Evolutionary conservation across 2,113 vertebrate species (phyloP), one percentile per base, ranked within the genome.

Genomic region (Cyprinodon brontotheroides): DNA sequence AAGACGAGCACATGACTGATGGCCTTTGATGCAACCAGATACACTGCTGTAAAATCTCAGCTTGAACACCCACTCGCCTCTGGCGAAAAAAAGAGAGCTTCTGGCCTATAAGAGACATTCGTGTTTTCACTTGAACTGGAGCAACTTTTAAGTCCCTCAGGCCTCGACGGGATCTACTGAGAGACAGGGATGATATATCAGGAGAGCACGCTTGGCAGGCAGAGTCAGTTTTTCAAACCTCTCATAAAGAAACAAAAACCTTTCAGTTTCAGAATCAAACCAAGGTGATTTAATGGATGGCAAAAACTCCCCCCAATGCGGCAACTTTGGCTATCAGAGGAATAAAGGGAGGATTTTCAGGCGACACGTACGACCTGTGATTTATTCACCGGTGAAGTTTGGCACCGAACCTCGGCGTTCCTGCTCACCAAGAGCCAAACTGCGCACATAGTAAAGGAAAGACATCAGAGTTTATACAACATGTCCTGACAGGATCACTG

Each of bases 51-150:
- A 82, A 86, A 79, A 81, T 82, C 86, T 77, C 37, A 1, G 71
- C 82, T 60, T 80, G 10, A 66, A 70, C 67, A 81, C 65, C 40
- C n/a, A n/a, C n/a, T 78, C 43, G 47, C 70, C 15, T 72, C 63
- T 75, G 86, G n/a, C n/a, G n/a, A 66, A 36, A 10, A 64, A 72
- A 17, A 43, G 22, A 38, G 68, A 13, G 6, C 53, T 62, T 64
- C 8, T 37, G 13, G 43, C 60, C 73, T 22, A 1, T 3, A 40
- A 17, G n/a, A 68, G 6, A 70, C 22, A 68, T 84, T 90, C 86
- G 73, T 87, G 90, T 92, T 90, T 86, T 84, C 82, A 87, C 89
- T 86, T 87, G 87, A 90, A 80, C 76, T 29, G 69, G 60, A 85
- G 87, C 82, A 85, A 59, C 83, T 86, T 78, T 78, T 41, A 75